phyloP scores from a whole-genome alignment of 2,797 vertebrate species.

The Hylomyscus alleni region DNA sequence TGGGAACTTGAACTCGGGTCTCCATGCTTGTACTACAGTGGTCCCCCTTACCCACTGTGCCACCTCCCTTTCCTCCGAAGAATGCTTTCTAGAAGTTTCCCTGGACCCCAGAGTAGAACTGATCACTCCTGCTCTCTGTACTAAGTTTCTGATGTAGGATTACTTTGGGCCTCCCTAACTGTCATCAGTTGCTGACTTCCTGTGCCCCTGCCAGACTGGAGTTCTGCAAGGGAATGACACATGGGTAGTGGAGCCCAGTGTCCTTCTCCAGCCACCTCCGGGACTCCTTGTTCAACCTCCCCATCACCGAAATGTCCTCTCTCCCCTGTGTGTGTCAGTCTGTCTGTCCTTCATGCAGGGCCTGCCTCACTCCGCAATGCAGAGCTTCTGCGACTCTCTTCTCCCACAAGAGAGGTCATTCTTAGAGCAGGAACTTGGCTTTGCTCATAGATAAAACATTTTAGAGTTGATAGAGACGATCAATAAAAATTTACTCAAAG shows the following conservation, averaged over 20 bases:
- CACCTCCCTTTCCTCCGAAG: background rate
- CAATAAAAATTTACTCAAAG: constrained; percentile 11
- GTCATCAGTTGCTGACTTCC: background rate
- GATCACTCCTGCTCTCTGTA: background rate
- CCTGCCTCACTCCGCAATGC: background rate
- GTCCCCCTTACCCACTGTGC: background rate
- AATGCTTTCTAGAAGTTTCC: background rate
- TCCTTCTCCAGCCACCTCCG: background rate
- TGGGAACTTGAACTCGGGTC: background rate
- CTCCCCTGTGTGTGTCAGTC: background rate
- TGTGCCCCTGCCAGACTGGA: background rate
- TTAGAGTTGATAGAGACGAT: background rate
- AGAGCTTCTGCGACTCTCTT: background rate
- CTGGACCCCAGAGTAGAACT: background rate
- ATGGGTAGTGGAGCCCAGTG: background rate
- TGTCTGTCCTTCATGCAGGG: too few species aligned
- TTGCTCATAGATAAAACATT: background rate
- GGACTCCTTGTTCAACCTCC: background rate
- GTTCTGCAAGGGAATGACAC: background rate
- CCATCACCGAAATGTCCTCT: background rate
- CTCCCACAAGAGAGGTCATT: background rate
- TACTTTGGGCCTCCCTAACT: background rate
- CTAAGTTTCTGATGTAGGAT: background rate
- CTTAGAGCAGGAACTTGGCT: background rate
- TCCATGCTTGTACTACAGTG: background rate